Conservation (phyloP, 2,113 vertebrate species). For the Cygnus atratus region DNA sequence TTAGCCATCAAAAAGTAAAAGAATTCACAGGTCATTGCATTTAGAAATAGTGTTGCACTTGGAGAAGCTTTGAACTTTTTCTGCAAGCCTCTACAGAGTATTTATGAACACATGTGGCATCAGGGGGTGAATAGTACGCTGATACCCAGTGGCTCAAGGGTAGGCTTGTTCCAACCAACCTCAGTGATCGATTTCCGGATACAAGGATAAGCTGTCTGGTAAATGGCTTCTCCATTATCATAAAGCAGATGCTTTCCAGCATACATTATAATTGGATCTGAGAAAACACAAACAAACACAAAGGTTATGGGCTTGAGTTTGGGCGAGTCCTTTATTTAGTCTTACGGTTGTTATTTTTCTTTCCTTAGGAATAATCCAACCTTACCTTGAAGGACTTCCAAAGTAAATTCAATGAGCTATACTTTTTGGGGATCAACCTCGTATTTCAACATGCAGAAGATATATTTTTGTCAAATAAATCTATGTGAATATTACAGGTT, state of each 20-base stretch:
- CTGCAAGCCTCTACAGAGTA: background rate
- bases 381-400: background rate
- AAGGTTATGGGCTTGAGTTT: background rate
- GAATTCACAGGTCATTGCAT: background rate
- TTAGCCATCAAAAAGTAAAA: background rate
- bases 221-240: conserved; percentile 3
- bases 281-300: background rate
- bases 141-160: background rate
- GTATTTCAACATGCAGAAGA: background rate
- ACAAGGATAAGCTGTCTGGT: background rate
- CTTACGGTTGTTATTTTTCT: background rate
- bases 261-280: background rate
- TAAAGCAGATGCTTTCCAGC: background rate
- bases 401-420: background rate
- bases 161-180: background rate
- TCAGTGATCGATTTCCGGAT: background rate
- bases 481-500: background rate
- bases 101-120: background rate
- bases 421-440: background rate
- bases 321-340: background rate
- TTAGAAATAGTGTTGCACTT: background rate
- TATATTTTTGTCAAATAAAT: background rate
- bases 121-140: rapidly evolving
- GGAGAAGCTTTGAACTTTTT: background rate
- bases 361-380: background rate